phyloP scores from a whole-genome alignment of 2,797 vertebrate species.

The Tokudaia muenninki region DNA sequence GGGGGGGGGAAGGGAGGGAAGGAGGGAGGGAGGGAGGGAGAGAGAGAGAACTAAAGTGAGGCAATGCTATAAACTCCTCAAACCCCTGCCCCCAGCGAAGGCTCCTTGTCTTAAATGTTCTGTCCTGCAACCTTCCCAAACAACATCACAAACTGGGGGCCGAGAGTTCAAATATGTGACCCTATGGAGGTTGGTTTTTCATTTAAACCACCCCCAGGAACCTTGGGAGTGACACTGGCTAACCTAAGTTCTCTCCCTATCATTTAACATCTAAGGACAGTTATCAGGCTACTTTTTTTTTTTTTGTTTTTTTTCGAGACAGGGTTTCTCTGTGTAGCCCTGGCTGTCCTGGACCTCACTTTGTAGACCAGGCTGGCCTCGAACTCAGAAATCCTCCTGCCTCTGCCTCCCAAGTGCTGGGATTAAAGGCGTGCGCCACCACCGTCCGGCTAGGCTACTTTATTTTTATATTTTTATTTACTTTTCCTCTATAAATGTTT shows the following conservation, averaged over 20 bases:
- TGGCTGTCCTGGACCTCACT: too few relatives aligned
- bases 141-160: neutral
- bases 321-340: too few relatives aligned
- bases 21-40: neutral
- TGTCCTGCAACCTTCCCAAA: neutral
- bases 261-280: neutral
- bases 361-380: too few relatives aligned
- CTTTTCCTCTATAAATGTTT: neutral
- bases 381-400: too few relatives aligned
- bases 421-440: too few relatives aligned
- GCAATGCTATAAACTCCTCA: neutral
- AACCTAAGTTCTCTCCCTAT: neutral
- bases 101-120: neutral
- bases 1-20: neutral
- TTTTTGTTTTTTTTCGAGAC: too few relatives aligned
- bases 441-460: neutral
- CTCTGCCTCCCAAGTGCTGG: too few relatives aligned
- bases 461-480: neutral
- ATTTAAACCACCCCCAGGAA: neutral
- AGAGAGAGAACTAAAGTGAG: neutral
- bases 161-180: neutral
- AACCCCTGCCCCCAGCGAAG: neutral
- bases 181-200: neutral
- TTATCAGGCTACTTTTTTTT: neutral
- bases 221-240: neutral